Evolutionary conservation across 2,113 vertebrate species (phyloP).

Genomic region (Abramis brama): DNA sequence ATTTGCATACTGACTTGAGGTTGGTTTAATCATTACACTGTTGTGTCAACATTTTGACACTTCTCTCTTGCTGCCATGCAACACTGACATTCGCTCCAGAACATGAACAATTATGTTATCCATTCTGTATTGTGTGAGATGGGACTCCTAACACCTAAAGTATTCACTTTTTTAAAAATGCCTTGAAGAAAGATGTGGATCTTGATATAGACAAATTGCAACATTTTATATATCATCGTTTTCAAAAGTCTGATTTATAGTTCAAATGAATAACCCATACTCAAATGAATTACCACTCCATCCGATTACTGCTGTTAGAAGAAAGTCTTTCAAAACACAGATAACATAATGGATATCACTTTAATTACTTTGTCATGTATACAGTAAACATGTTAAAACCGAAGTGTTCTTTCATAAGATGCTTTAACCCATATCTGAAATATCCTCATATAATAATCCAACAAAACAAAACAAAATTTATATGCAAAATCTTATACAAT

Average conservation of each 20-base stretch:
- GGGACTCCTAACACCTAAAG: not conserved
- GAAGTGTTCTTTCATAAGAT: slow-evolving; percentile 42
- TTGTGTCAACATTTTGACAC: not conserved
- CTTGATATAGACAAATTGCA: not conserved
- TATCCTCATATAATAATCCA: slow-evolving; percentile 12
- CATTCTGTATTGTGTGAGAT: not conserved
- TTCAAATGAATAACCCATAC: not conserved
- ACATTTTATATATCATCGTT: not conserved
- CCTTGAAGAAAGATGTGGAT: not conserved
- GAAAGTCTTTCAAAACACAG: not conserved
- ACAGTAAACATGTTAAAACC: slow-evolving; percentile 49
- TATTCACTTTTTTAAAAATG: not conserved
- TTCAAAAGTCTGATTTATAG: not conserved
- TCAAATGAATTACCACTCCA: too few species aligned
- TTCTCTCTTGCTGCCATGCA: not conserved
- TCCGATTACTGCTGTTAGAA: not conserved
- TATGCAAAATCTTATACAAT: slow-evolving; percentile 9
- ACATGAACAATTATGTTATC: not conserved
- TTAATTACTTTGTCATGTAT: slow-evolving; percentile 51
- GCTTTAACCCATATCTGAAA: slow-evolving; percentile 30
- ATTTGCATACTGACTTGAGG: not conserved
- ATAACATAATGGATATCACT: slow-evolving; percentile 24
- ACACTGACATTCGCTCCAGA: not conserved
- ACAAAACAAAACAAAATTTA: slow-evolving; percentile 9
- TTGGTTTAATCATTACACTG: not conserved